Evolutionary conservation across 1,140 invertebrate genomes (phyloP).

Genomic region (Danaus melanippus): DNA sequence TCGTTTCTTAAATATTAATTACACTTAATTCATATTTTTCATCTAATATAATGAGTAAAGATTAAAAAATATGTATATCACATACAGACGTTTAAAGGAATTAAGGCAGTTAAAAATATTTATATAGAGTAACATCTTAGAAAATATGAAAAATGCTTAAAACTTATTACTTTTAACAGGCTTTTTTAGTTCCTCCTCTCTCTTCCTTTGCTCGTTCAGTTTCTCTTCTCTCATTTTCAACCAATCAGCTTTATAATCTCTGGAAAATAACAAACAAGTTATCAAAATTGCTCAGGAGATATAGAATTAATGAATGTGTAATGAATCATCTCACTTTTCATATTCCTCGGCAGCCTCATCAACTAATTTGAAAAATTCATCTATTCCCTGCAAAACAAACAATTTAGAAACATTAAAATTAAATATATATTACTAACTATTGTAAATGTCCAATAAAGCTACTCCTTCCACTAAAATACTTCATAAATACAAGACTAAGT

Average conservation of each 20-base stretch:
- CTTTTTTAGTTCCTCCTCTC: slow-evolving; percentile 47
- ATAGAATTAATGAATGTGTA: neutral
- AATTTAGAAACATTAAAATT: slow-evolving; percentile 2
- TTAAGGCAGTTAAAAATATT: too few relatives aligned
- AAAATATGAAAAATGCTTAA: neutral
- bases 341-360: slow-evolving; percentile 81
- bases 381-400: slow-evolving; percentile 73
- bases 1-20: too few relatives aligned
- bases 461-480: too few relatives aligned
- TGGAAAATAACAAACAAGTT: slow-evolving; percentile 51
- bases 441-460: too few relatives aligned
- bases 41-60: too few relatives aligned
- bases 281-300: neutral
- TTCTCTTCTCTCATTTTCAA: slow-evolving; percentile 76
- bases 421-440: too few relatives aligned
- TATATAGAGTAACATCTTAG: too few relatives aligned
- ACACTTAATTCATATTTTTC: too few relatives aligned
- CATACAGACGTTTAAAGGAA: too few relatives aligned
- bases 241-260: slow-evolving; percentile 82
- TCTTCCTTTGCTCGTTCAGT: slow-evolving; percentile 65
- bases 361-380: slow-evolving; percentile 79
- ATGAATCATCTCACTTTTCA: slow-evolving; percentile 74
- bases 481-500: too few relatives aligned
- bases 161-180: slow-evolving; percentile 17
- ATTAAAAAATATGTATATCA: too few relatives aligned